phyloP scores from a whole-genome alignment of 2,888 invertebrate species.

The Tinea pellionella region DNA sequence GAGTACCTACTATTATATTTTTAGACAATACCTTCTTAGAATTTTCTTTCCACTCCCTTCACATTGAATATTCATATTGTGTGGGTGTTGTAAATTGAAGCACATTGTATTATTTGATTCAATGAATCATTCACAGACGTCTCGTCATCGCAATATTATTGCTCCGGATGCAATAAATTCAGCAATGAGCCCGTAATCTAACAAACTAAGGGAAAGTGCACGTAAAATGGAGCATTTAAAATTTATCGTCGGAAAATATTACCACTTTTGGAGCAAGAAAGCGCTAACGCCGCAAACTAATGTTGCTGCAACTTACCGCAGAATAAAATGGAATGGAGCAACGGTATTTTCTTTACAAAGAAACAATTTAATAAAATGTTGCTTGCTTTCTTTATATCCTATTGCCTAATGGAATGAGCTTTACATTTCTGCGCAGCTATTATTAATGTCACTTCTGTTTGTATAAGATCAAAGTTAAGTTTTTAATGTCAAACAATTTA shows the following conservation, averaged over 20 bases:
- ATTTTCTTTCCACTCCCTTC: neutral
- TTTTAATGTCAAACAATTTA: neutral
- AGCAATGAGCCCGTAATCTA: conserved; percentile 38
- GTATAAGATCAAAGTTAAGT: neutral
- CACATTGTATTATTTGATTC: neutral
- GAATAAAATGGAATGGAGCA: conserved; percentile 39
- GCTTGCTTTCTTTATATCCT: conserved; percentile 7
- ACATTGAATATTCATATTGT: neutral
- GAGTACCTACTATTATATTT: neutral
- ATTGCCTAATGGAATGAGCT: conserved; percentile 11
- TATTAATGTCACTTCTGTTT: neutral
- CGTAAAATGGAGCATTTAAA: conserved; percentile 52
- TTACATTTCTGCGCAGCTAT: conserved; percentile 5
- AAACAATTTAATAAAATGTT: conserved; percentile 14
- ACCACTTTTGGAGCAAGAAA: conserved; percentile 41
- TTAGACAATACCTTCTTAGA: neutral
- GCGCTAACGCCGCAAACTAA: conserved; percentile 47
- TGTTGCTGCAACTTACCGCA: conserved; percentile 39
- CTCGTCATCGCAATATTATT: conserved; percentile 33
- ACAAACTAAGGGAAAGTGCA: conserved; percentile 50
- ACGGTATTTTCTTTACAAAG: conserved; percentile 14
- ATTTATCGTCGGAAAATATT: conserved; percentile 59
- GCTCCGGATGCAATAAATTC: conserved; percentile 42
- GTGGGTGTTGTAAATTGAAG: neutral
- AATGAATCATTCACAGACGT: conserved; percentile 19